Conservation (phyloP, 2,797 vertebrate species). For the Peromyscus aztecus region DNA sequence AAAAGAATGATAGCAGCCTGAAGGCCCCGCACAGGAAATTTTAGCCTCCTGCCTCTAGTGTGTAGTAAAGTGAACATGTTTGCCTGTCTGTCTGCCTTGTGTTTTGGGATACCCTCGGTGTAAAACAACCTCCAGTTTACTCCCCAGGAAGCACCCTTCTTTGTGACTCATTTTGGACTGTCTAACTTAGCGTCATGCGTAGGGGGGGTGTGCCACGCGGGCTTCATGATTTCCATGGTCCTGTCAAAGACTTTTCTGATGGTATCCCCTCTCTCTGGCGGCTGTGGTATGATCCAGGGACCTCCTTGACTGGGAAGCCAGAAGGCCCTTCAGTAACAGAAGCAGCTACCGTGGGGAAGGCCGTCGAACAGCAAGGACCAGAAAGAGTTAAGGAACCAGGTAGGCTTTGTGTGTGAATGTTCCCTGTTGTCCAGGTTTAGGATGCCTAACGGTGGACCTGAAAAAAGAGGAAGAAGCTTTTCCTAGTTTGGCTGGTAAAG, state of each 20-base stretch:
- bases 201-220: neutral
- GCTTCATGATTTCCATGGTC: neutral
- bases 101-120: neutral
- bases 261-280: neutral
- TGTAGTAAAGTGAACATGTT: neutral
- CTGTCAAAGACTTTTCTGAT: neutral
- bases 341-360: neutral
- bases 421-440: neutral
- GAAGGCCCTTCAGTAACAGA: neutral
- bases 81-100: neutral
- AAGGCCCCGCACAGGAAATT: neutral
- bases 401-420: neutral
- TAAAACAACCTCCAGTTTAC: neutral
- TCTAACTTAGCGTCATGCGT: neutral
- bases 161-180: constrained; percentile 52
- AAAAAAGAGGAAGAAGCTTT: neutral
- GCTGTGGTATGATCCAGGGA: constrained; percentile 36
- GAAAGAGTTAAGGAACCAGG: neutral
- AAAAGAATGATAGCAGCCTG: neutral
- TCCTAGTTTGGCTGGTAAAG: neutral
- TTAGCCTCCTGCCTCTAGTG: neutral
- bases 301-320: accelerated
- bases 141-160: neutral
- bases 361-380: neutral
- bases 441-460: neutral